Conservation (phyloP, 2,797 vertebrate species). For the Brotula barbata region DNA sequence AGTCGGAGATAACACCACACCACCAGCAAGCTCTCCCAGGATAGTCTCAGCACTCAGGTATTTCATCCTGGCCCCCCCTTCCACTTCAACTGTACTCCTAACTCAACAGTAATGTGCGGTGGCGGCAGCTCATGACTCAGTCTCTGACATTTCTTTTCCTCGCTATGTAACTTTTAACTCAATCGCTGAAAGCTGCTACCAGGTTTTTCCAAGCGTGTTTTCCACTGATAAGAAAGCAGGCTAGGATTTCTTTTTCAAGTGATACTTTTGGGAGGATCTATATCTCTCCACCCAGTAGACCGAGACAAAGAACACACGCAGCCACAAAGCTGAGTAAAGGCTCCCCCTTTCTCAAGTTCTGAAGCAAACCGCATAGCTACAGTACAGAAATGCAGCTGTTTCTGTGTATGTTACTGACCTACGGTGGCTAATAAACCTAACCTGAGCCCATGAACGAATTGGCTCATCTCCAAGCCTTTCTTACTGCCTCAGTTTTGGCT, state of each 20-base stretch:
- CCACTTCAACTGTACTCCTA: conserved; percentile 13
- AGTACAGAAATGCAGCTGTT: conserved; percentile 28
- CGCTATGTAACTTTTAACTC: conserved; percentile 9
- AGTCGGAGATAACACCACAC: conserved; percentile 33
- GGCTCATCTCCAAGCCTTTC: conserved; percentile 13
- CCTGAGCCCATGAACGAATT: conserved; percentile 25
- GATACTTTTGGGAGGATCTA: conserved; percentile 22
- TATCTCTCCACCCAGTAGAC: conserved; percentile 18
- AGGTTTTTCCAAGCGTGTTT: conserved; percentile 32
- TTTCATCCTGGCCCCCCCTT: conserved; percentile 26
- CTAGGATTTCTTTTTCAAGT: conserved; percentile 36
- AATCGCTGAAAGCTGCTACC: conserved; percentile 14
- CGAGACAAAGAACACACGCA: conserved; percentile 19
- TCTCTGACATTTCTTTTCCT: conserved; percentile 26
- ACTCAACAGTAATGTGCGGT: conserved; percentile 18
- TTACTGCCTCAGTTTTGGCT: conserved; percentile 7
- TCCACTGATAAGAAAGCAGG: conserved; percentile 39
- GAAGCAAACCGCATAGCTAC: conserved; percentile 2
- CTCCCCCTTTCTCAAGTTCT: conserved; percentile 25
- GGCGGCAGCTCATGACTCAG: conserved; percentile 12
- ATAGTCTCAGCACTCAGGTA: conserved; percentile 42
- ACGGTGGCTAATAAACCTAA: conserved; percentile 31
- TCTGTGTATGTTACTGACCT: conserved; percentile 28
- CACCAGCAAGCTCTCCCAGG: conserved; percentile 14
- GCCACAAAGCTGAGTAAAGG: conserved; percentile 7